Evolutionary conservation across 2,888 invertebrate species (phyloP).

Genomic region (Papilio demoleus): DNA sequence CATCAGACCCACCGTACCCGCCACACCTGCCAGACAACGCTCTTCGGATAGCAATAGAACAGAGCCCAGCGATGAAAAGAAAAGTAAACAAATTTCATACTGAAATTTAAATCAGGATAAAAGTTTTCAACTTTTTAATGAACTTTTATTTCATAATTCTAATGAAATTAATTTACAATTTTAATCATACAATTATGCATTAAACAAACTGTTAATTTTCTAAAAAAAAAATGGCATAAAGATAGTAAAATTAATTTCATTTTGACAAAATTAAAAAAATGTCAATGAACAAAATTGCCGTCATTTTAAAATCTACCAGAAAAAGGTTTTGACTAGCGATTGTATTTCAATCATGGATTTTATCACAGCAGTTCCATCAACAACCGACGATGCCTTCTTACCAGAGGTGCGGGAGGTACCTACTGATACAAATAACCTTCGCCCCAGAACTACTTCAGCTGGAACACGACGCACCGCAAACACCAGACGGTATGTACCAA

Average conservation of each 20-base stretch:
- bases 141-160: not conserved
- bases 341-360: not conserved
- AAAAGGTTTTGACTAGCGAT: not conserved
- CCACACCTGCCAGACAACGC: slow-evolving; percentile 74
- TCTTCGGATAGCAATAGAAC: slow-evolving; percentile 83
- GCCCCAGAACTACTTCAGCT: slow-evolving; percentile 73
- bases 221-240: too few relatives aligned
- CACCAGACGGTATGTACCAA: slow-evolving; percentile 68
- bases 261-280: too few relatives aligned
- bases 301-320: too few relatives aligned
- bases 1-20: slow-evolving; percentile 63
- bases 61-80: slow-evolving; percentile 78
- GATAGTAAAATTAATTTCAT: too few relatives aligned
- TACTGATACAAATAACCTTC: slow-evolving; percentile 63
- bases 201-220: not conserved
- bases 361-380: slow-evolving; percentile 60
- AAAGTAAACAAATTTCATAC: slow-evolving; percentile 56
- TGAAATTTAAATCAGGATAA: slow-evolving; percentile 30
- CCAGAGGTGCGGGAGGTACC: slow-evolving; percentile 72
- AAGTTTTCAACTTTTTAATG: slow-evolving; percentile 1
- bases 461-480: slow-evolving; percentile 78
- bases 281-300: too few relatives aligned
- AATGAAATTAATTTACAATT: too few relatives aligned
- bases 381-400: slow-evolving; percentile 75
- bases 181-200: not conserved